Percentiles rank a stretch among this genome's conserved stretches.
phyloP scores from a whole-genome alignment of 92 coral and sea anemone genomes.

The Zoanthus sansibaricus region DNA sequence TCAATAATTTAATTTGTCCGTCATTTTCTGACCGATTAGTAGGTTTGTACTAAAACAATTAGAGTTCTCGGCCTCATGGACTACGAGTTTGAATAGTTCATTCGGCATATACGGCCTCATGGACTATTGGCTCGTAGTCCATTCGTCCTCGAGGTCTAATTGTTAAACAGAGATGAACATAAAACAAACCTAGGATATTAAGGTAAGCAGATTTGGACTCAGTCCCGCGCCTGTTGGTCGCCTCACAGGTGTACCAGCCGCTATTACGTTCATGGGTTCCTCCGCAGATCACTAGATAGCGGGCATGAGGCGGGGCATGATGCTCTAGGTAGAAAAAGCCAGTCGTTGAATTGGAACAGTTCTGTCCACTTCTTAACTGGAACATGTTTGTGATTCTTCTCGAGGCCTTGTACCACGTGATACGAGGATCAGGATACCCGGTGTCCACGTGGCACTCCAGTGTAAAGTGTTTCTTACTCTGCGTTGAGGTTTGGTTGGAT shows the following conservation, averaged over 20 bases:
- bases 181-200: slow-evolving; percentile 73
- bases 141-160: too few species aligned
- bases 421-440: slow-evolving; percentile 79
- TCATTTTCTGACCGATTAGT: too few species aligned
- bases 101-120: too few species aligned
- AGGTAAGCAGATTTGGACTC: slow-evolving; percentile 56
- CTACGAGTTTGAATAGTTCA: too few species aligned
- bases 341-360: slow-evolving; percentile 30
- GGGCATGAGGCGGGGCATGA: slow-evolving; percentile 55
- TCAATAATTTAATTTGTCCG: too few species aligned
- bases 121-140: too few species aligned
- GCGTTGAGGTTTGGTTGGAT: slow-evolving; percentile 67
- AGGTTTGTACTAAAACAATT: too few species aligned
- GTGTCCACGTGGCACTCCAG: slow-evolving; percentile 67
- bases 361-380: slow-evolving; percentile 4
- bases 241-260: slow-evolving; percentile 80
- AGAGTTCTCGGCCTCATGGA: too few species aligned
- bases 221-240: slow-evolving; percentile 56
- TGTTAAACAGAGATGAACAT: not conserved
- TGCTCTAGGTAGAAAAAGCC: slow-evolving; percentile 68
- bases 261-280: slow-evolving; percentile 66
- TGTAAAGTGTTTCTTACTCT: slow-evolving; percentile 43
- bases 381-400: slow-evolving; percentile 11
- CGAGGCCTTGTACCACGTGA: slow-evolving; percentile 79
- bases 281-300: slow-evolving; percentile 73